Evolutionary conservation across 2,797 vertebrate species (phyloP).

Genomic region (Catamblyrhynchus diadema): DNA sequence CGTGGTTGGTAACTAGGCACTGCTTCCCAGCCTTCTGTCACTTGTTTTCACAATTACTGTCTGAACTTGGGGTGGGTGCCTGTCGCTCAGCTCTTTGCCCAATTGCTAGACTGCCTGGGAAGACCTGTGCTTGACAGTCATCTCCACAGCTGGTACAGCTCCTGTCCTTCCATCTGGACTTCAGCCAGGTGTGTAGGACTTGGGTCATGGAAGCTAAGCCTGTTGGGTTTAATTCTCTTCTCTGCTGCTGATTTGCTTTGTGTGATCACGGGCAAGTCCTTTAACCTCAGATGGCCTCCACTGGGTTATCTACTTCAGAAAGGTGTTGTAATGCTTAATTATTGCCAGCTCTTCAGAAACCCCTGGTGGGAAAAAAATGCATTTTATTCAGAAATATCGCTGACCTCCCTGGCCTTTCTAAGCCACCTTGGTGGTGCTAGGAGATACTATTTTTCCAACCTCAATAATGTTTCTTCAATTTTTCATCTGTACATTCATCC

Average conservation of each 20-base stretch:
- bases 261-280: slow-evolving; percentile 33
- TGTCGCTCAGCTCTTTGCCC: background rate
- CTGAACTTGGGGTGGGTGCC: slow-evolving; percentile 22
- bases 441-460: background rate
- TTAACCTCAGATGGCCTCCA: slow-evolving; percentile 47
- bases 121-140: background rate
- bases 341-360: slow-evolving; percentile 20
- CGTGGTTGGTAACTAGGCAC: slow-evolving; percentile 31
- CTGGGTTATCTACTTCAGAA: slow-evolving; percentile 30
- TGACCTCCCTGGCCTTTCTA: slow-evolving; percentile 48
- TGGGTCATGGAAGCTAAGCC: background rate
- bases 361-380: background rate
- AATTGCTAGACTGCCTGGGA: background rate
- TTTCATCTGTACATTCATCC: slow-evolving; percentile 59
- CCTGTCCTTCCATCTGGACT: background rate
- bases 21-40: slow-evolving; percentile 54
- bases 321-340: slow-evolving; percentile 60
- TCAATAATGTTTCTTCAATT: slow-evolving; percentile 48
- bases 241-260: slow-evolving; percentile 26
- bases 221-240: slow-evolving; percentile 27
- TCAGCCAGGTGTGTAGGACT: slow-evolving; percentile 8
- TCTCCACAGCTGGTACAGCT: background rate
- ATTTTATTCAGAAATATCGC: slow-evolving; percentile 32
- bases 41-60: slow-evolving; percentile 47
- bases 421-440: background rate